Evolutionary conservation across 1,140 invertebrate genomes (phyloP).

Genomic region (Drosophila pruinosa): DNA sequence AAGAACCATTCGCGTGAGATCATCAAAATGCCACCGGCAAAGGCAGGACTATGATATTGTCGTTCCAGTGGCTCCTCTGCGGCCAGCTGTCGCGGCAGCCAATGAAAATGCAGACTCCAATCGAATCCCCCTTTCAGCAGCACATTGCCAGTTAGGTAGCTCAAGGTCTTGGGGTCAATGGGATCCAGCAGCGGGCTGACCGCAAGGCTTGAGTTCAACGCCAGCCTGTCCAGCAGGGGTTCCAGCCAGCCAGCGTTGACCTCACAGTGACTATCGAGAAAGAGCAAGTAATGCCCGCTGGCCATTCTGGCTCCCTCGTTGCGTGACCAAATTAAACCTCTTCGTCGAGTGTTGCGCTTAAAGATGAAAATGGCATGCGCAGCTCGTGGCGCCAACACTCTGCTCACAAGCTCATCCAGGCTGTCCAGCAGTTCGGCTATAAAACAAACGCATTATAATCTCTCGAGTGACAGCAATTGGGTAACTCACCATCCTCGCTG

Average conservation of each 20-base stretch:
- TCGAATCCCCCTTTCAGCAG: slow-evolving; percentile 94
- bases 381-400: slow-evolving; percentile 54
- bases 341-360: slow-evolving; percentile 87
- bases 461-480: no score
- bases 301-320: slow-evolving; percentile 87
- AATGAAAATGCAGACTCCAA: slow-evolving; percentile 97
- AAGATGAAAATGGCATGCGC: slow-evolving; percentile 20
- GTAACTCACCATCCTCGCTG: slow-evolving; percentile 87
- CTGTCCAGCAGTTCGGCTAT: slow-evolving; percentile 39
- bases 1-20: slow-evolving; percentile 91
- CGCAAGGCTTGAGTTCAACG: slow-evolving; percentile 71
- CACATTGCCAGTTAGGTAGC: slow-evolving; percentile 85
- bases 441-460: no score
- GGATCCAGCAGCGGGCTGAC: slow-evolving; percentile 86
- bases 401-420: slow-evolving; percentile 84
- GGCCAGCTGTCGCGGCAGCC: slow-evolving; percentile 87
- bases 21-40: slow-evolving; percentile 91
- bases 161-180: slow-evolving; percentile 85
- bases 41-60: slow-evolving; percentile 86
- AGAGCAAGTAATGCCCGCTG: slow-evolving; percentile 88
- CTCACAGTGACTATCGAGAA: slow-evolving; percentile 94
- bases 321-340: slow-evolving; percentile 90
- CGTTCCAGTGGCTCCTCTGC: slow-evolving; percentile 17
- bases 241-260: slow-evolving; percentile 87
- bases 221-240: slow-evolving; percentile 85